These are phyloP conservation scores for Lycocorax pyrrhopterus DNA, from an alignment of 2,113 vertebrate genomes.

Conservation along the genomic window DNA sequence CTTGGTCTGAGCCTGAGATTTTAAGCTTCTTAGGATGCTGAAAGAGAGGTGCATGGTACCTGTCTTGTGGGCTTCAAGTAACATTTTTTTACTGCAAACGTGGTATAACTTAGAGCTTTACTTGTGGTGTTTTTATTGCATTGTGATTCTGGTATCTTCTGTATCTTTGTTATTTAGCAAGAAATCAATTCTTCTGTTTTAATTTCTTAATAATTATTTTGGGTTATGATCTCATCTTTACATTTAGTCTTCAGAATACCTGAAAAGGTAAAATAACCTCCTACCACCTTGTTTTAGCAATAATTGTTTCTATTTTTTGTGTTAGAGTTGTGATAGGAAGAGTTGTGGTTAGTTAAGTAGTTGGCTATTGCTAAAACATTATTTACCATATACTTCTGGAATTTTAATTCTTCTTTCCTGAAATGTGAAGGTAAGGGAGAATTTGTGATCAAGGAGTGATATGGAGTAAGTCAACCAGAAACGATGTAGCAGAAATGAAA, in stretches of 20 bases:
- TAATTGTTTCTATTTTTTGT: not conserved
- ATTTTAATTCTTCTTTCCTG: not conserved
- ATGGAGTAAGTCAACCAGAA: not conserved
- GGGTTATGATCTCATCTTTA: not conserved
- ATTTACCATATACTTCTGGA: not conserved
- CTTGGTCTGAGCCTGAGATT: not conserved
- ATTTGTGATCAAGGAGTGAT: not conserved
- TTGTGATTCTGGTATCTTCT: not conserved
- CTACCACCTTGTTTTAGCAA: not conserved
- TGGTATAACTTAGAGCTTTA: not conserved
- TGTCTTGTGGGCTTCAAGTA: not conserved
- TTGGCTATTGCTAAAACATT: not conserved
- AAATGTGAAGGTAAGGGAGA: not conserved
- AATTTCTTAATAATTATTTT: not conserved
- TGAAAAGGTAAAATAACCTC: not conserved
- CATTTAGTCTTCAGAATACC: not conserved
- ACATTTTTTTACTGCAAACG: not conserved
- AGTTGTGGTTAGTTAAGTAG: not conserved
- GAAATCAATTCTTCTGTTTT: not conserved
- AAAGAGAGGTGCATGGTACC: not conserved
- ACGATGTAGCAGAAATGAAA: not conserved
- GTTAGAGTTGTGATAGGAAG: not conserved
- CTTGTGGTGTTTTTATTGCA: not conserved
- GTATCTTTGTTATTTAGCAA: not conserved
- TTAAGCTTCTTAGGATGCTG: not conserved